A percentile compares a stretch with the other conserved stretches of the same genome.
Conservation (phyloP, 2,113 vertebrate genomes). For the Proteles cristata region DNA sequence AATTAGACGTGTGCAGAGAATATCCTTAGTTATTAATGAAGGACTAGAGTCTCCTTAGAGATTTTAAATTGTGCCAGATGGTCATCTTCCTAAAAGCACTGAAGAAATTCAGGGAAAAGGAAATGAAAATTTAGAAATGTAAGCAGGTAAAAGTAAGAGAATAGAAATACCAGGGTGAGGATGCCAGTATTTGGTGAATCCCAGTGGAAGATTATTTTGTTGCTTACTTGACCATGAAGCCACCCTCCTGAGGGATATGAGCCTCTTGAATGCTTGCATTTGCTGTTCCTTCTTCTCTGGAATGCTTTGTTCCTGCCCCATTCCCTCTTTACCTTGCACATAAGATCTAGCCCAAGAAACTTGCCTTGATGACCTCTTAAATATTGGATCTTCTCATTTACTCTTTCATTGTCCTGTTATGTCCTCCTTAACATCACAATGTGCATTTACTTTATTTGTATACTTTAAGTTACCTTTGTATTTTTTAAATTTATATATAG, state of each 20-base stretch:
- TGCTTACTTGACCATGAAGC: not conserved
- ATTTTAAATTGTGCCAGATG: constrained; percentile 14
- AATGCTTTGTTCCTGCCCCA: not conserved
- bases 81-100: not conserved
- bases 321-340: not conserved
- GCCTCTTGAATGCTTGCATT: not conserved
- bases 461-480: not conserved
- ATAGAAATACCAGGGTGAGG: not conserved
- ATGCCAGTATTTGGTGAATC: not conserved
- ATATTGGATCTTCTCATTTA: not conserved
- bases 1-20: constrained; percentile 54
- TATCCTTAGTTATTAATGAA: constrained; percentile 58
- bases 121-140: not conserved
- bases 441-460: not conserved
- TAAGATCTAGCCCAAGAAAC: not conserved
- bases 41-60: constrained; percentile 64
- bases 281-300: not conserved
- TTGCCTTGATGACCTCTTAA: not conserved
- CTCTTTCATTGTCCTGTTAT: not conserved
- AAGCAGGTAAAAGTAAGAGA: not conserved
- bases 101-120: not conserved
- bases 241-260: not conserved
- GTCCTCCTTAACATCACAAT: not conserved
- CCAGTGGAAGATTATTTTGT: not conserved
- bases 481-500: too few species aligned